Evolutionary conservation across 2,888 invertebrate species (phyloP), one percentile per base, ranked within the genome.

Genomic region (Lepidochitona cinerea): DNA sequence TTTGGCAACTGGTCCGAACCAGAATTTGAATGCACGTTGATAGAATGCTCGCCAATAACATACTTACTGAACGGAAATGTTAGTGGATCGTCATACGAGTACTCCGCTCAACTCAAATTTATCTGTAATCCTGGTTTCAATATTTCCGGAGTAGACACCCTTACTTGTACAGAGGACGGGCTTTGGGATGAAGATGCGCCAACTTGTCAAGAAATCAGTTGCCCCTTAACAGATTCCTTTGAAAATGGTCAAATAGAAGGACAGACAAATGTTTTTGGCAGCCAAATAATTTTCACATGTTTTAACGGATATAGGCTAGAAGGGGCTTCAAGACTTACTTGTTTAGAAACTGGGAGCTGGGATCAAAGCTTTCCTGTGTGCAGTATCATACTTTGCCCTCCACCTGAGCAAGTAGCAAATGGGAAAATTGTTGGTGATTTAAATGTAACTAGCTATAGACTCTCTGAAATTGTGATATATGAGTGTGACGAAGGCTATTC

Each of bases 331-430:
- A 67, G 65, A 0, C 77, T 85, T 41, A 79, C 74, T 4, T 90
- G 90, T 71, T 74, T 82, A 4, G 82, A 81, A 2, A 79, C 78
- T 65, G 88, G 87, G 0, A 65, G 49, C 2, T 90, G 90, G 90
- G 80, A 83, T 37, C 72, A 70, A 14, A 68, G 77, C 2, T 77
- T 79, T 52, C 87, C 89, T 4, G 54, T 75, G 0, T 90, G 90
- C 76, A 79, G 75, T 29, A 72, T 77, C 12, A 81, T 89, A 0
- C 76, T 81, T 29, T 90, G 88, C 71, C 77, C 79, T 14, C 72
- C 72, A 4, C 49, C 59, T 4, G 59, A 23, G 1, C 14, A 4
- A 14, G 1, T 59, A 23, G 12, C 32, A 3, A 41, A 32, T 12
- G 18, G 59, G 4, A 23, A 59, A 14, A 18, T 59, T 2, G 26